Evolutionary conservation across 2,888 invertebrate genomes (phyloP).

Genomic region (Acanthosepion pharaonis): DNA sequence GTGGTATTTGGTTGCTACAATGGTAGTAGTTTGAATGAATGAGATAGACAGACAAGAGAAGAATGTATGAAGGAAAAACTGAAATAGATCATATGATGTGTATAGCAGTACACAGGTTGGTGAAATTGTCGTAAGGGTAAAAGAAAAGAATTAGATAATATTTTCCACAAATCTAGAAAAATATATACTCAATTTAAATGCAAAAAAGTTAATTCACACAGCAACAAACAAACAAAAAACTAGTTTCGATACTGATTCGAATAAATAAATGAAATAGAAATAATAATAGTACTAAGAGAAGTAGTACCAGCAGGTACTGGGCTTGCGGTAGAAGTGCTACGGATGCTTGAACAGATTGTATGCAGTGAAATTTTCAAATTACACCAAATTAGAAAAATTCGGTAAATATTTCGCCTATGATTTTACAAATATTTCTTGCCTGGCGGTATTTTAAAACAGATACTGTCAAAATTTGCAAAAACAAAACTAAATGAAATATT

Average conservation of each 20-base stretch:
- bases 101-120: not conserved
- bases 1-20: constrained; percentile 2
- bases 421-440: not conserved
- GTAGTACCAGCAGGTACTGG: not conserved
- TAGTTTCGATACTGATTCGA: not conserved
- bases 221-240: not conserved
- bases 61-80: not conserved
- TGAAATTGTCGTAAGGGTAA: not conserved
- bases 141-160: not conserved
- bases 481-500: too few species aligned
- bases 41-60: constrained; percentile 9
- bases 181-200: not conserved
- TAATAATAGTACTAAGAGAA: not conserved
- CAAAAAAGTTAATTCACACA: not conserved
- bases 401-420: not conserved
- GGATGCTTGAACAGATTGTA: not conserved
- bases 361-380: not conserved
- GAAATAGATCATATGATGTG: constrained; percentile 5
- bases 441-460: not conserved
- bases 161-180: not conserved
- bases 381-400: not conserved
- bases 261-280: not conserved
- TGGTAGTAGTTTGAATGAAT: constrained; percentile 22
- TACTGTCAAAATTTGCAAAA: not conserved
- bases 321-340: not conserved